These are phyloP conservation scores for Eidolon helvum DNA, from an alignment of 2,113 vertebrate genomes.

Conservation along the genomic window DNA sequence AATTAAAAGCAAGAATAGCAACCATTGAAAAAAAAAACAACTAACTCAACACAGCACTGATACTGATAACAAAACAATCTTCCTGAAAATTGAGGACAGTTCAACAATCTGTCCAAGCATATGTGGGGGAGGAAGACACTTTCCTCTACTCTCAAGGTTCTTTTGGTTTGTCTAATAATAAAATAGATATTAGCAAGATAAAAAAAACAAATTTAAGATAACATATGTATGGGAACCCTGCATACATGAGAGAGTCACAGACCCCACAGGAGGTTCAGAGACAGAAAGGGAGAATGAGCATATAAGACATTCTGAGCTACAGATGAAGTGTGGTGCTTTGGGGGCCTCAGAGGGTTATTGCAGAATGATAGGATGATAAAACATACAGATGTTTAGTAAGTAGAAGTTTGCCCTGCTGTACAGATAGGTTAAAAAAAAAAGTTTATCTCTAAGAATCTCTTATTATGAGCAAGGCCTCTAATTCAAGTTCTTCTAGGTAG, in stretches of 20 bases:
- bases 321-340: neutral
- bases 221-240: neutral
- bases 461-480: neutral
- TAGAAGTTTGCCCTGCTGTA: neutral
- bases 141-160: neutral
- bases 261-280: neutral
- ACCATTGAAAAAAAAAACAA: neutral
- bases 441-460: neutral
- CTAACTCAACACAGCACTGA: neutral
- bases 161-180: neutral
- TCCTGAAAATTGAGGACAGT: neutral
- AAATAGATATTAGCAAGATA: neutral
- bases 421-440: neutral
- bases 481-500: neutral
- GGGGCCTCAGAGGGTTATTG: neutral
- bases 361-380: neutral
- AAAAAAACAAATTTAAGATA: neutral
- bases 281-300: neutral
- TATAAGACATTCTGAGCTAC: neutral
- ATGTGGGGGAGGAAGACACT: neutral
- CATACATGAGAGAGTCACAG: neutral
- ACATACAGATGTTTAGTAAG: neutral
- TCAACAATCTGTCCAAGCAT: neutral
- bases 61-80: constrained; percentile 5
- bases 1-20: neutral